Evolutionary conservation across 1,140 invertebrate species (phyloP).

Genomic region (Epicauta chinensis): DNA sequence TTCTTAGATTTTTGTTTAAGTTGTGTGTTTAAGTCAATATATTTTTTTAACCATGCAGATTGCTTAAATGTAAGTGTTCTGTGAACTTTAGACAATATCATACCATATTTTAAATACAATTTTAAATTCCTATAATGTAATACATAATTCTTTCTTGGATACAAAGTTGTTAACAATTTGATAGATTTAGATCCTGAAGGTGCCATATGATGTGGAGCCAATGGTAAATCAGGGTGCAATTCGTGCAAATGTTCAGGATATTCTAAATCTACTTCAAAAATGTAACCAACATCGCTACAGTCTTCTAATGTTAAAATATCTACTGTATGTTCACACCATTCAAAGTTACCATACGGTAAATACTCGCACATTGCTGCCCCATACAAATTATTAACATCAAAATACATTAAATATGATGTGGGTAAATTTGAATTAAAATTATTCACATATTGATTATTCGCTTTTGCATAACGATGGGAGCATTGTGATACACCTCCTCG

Average conservation of each 20-base stretch:
- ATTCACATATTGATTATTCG: slow-evolving; percentile 41
- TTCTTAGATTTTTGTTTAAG: slow-evolving; percentile 30
- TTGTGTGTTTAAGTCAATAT: slow-evolving; percentile 25
- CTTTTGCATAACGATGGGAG: slow-evolving; percentile 32
- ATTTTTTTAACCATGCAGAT: slow-evolving; percentile 42
- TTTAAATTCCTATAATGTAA: slow-evolving; percentile 47
- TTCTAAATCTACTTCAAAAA: slow-evolving; percentile 46
- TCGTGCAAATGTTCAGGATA: slow-evolving; percentile 45
- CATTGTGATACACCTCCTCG: slow-evolving; percentile 37
- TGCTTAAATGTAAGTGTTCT: slow-evolving; percentile 47
- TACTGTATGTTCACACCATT: slow-evolving; percentile 42
- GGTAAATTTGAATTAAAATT: slow-evolving; percentile 42
- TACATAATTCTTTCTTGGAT: slow-evolving; percentile 40
- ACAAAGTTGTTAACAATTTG: slow-evolving; percentile 12
- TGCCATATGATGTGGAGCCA: slow-evolving; percentile 24
- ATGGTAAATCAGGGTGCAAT: slow-evolving; percentile 46
- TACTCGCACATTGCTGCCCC: slow-evolving; percentile 45
- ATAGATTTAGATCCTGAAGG: slow-evolving; percentile 9
- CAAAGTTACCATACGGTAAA: slow-evolving; percentile 43
- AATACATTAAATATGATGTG: slow-evolving; percentile 41
- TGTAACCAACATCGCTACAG: slow-evolving; percentile 44
- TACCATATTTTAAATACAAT: slow-evolving; percentile 42
- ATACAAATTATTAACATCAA: slow-evolving; percentile 52
- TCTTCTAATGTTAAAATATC: slow-evolving; percentile 28
- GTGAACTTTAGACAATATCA: slow-evolving; percentile 45